phyloP scores from a whole-genome alignment of 1,140 invertebrate genomes.

The Cydia splendana region DNA sequence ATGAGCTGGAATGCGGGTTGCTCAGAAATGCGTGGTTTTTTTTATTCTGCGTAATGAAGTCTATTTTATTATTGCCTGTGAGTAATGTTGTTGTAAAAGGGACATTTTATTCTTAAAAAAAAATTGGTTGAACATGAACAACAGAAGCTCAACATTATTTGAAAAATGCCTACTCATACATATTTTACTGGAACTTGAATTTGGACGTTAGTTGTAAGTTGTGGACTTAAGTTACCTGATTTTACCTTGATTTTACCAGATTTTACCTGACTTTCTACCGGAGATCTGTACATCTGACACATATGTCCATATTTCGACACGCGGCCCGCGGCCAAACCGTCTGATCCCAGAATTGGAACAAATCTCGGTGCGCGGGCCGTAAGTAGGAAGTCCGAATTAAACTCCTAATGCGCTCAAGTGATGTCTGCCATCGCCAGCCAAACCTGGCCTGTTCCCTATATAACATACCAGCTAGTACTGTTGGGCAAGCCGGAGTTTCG shows the following conservation, averaged over 20 bases:
- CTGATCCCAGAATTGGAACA: constrained; percentile 67
- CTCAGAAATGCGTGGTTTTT: not conserved
- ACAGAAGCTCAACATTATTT: too few relatives aligned
- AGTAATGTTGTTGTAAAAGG: not conserved
- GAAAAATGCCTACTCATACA: too few relatives aligned
- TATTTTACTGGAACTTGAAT: too few relatives aligned
- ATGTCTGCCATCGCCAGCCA: constrained; percentile 48
- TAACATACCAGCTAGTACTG: too few relatives aligned
- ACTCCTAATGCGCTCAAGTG: constrained; percentile 72
- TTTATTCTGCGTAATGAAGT: not conserved
- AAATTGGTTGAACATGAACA: not conserved
- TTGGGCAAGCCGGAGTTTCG: too few relatives aligned
- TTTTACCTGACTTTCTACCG: too few relatives aligned
- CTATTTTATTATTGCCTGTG: not conserved
- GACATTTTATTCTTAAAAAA: not conserved
- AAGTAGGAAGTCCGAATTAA: constrained; percentile 76
- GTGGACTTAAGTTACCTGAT: too few relatives aligned
- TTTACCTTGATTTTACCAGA: too few relatives aligned
- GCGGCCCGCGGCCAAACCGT: constrained; percentile 56
- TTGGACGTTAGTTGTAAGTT: too few relatives aligned
- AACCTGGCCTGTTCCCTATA: constrained; percentile 45
- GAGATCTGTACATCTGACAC: too few relatives aligned
- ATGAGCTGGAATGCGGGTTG: not conserved
- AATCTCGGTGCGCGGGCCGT: constrained; percentile 63
- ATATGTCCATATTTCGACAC: constrained; percentile 13